Evolutionary conservation across 2,113 vertebrate species (phyloP).

Genomic region (Tonatia bakeri): DNA sequence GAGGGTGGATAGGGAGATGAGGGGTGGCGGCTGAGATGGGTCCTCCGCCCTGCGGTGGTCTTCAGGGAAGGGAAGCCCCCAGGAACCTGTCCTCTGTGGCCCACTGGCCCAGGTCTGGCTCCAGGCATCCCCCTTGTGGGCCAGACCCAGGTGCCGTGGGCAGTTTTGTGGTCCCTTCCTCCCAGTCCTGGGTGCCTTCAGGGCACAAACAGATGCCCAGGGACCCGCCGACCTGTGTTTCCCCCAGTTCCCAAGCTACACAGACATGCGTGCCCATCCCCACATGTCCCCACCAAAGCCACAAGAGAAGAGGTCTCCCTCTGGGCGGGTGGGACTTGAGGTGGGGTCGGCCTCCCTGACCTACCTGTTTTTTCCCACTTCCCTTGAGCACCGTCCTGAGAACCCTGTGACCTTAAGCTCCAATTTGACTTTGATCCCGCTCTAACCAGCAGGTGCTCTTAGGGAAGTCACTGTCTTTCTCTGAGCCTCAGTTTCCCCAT

Average conservation of each 20-base stretch:
- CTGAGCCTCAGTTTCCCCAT: neutral
- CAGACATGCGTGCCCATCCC: neutral
- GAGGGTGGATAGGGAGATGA: conserved; percentile 69
- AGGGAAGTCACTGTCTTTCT: neutral
- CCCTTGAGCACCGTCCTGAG: neutral
- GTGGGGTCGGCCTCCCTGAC: neutral
- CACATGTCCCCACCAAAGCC: neutral
- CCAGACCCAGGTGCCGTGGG: neutral
- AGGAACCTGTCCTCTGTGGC: rapidly evolving
- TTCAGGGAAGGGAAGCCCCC: neutral
- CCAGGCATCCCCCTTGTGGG: rapidly evolving
- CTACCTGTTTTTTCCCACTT: too few relatives aligned
- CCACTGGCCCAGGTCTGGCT: neutral
- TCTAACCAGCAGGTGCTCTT: neutral
- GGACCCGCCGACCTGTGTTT: rapidly evolving
- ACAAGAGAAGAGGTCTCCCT: neutral
- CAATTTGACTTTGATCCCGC: neutral
- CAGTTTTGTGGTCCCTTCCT: rapidly evolving
- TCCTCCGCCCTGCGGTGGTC: neutral
- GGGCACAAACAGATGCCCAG: neutral
- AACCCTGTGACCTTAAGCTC: neutral
- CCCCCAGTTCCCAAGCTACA: neutral
- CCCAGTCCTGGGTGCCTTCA: neutral
- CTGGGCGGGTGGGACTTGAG: neutral
- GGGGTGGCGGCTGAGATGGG: conserved; percentile 53